These are phyloP conservation scores for Sandelia bainsii DNA, from an alignment of 2,797 vertebrate genomes.

Conservation along the genomic window DNA sequence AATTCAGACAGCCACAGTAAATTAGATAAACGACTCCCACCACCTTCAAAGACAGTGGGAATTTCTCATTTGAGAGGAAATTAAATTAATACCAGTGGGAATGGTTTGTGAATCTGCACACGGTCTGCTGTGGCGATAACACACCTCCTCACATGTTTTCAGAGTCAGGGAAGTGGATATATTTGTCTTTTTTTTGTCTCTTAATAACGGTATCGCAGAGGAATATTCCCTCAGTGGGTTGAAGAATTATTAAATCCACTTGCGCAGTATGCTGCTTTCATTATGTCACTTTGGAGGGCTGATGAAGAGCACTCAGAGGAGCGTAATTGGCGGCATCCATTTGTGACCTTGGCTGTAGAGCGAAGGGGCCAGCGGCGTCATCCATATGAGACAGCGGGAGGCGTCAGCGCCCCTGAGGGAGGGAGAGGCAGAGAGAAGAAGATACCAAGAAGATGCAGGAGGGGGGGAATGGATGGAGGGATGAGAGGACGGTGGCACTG, in stretches of 20 bases:
- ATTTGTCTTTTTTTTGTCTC: constrained; percentile 58
- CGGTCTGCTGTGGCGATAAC: constrained; percentile 40
- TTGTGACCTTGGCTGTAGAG: constrained; percentile 74
- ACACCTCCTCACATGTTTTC: constrained; percentile 27
- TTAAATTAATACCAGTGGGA: constrained; percentile 73
- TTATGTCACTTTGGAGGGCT: constrained; percentile 66
- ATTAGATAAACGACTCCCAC: constrained; percentile 71
- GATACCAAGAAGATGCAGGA: constrained; percentile 16
- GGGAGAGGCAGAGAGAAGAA: constrained; percentile 28
- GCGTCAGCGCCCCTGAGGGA: constrained; percentile 46
- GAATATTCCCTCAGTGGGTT: constrained; percentile 45
- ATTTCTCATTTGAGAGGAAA: constrained; percentile 72
- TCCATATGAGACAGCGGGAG: constrained; percentile 52
- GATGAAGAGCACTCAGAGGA: constrained; percentile 59
- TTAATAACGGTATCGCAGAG: constrained; percentile 67
- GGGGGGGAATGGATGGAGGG: constrained; percentile 36
- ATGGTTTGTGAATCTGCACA: constrained; percentile 47
- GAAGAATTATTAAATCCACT: constrained; percentile 71
- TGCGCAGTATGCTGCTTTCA: constrained; percentile 53
- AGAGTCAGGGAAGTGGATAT: constrained; percentile 34
- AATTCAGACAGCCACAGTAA: constrained; percentile 63
- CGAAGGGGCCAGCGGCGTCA: constrained; percentile 50
- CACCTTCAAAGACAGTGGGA: constrained; percentile 65
- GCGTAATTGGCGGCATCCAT: constrained; percentile 70
- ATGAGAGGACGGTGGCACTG: constrained; percentile 62